A percentile compares a stretch with the other conserved stretches of the same genome.
Conservation (phyloP, 2,888 invertebrate species). For the Metopia argyrocephala region DNA sequence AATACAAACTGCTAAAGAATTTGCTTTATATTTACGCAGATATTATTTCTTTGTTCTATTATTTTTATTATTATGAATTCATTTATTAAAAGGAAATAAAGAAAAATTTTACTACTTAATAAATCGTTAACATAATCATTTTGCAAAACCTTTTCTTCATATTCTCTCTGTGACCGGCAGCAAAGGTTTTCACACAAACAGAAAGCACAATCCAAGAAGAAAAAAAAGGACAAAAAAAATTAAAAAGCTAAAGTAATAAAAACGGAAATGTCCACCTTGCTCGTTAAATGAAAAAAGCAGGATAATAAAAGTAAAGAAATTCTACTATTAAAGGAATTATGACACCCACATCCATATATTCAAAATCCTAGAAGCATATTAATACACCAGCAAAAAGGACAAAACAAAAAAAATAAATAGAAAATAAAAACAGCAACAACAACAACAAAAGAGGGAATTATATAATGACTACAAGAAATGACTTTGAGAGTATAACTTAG, state of each 20-base stretch:
- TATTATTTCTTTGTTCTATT: slow-evolving; percentile 5
- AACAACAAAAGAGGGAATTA: slow-evolving; percentile 12
- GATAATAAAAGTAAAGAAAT: background rate
- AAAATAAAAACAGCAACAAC: background rate
- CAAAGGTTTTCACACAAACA: background rate
- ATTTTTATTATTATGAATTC: slow-evolving; percentile 28
- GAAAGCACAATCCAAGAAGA: background rate
- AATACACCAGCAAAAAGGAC: background rate
- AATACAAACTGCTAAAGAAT: background rate
- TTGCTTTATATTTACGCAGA: background rate
- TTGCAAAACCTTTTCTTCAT: slow-evolving; percentile 29
- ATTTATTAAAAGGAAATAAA: slow-evolving; percentile 22
- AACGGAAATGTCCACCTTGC: slow-evolving; percentile 43
- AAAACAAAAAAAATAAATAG: background rate
- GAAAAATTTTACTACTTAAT: slow-evolving; percentile 42
- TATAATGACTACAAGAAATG: slow-evolving; percentile 33
- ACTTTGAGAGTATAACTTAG: slow-evolving; percentile 22
- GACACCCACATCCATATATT: slow-evolving; percentile 4
- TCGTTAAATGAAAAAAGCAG: slow-evolving; percentile 26
- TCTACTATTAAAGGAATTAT: slow-evolving; percentile 39
- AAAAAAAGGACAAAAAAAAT: background rate
- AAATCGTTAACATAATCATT: slow-evolving; percentile 50
- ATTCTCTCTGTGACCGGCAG: background rate
- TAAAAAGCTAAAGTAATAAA: slow-evolving; percentile 24
- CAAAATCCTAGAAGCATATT: background rate